Evolutionary conservation across 1,140 invertebrate genomes (phyloP).

Genomic region (Orchestia grillus): DNA sequence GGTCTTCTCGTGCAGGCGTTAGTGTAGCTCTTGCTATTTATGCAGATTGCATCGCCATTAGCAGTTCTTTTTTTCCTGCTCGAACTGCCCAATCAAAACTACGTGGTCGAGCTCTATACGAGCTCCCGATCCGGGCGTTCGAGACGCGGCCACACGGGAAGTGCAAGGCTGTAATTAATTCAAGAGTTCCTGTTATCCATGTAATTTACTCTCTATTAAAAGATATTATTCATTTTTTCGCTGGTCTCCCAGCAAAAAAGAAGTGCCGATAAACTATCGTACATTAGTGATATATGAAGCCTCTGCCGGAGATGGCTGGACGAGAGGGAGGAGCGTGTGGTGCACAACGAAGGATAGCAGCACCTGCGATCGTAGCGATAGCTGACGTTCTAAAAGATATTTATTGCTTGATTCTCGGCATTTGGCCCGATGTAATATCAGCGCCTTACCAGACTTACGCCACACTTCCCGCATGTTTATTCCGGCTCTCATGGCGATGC

Average conservation of each 20-base stretch:
- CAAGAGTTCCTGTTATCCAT: constrained; percentile 55
- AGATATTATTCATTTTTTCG: constrained; percentile 56
- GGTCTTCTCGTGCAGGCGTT: constrained; percentile 3
- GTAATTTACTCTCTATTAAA: constrained; percentile 57
- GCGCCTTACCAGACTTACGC: background rate
- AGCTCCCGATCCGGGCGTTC: constrained; percentile 29
- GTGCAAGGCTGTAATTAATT: constrained; percentile 53
- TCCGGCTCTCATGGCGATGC: background rate
- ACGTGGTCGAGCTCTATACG: background rate
- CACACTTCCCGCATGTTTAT: background rate
- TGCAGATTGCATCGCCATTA: constrained; percentile 54
- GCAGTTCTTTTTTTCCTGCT: background rate
- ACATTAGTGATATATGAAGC: constrained; percentile 53
- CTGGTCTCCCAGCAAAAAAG: constrained; percentile 18
- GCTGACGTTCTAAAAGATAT: constrained; percentile 17
- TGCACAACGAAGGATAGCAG: background rate
- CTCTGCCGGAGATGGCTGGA: background rate
- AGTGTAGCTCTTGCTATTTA: constrained; percentile 48
- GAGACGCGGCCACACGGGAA: constrained; percentile 29
- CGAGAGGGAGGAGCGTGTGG: constrained; percentile 10
- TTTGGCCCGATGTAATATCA: constrained; percentile 11
- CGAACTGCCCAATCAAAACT: constrained; percentile 49
- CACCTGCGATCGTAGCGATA: constrained; percentile 14
- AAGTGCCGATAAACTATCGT: constrained; percentile 51
- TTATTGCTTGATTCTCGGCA: constrained; percentile 13